Conservation (phyloP, 2,113 vertebrate species). For the Lota lota region DNA sequence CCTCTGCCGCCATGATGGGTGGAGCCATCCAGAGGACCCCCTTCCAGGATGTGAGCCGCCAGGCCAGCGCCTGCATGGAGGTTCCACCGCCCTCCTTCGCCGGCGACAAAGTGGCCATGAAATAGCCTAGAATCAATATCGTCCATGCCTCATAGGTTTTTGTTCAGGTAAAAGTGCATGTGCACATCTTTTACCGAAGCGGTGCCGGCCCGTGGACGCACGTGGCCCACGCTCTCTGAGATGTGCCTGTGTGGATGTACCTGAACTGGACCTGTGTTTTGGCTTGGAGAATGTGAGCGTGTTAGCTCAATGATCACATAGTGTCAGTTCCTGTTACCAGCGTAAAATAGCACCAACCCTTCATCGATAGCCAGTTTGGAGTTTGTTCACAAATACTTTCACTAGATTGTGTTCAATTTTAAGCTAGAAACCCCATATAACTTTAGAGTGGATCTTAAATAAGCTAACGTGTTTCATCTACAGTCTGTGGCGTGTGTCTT, state of each 20-base stretch:
- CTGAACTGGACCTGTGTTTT: slow-evolving; percentile 27
- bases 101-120: slow-evolving; percentile 43
- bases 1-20: slow-evolving; percentile 34
- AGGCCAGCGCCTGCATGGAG: slow-evolving; percentile 38
- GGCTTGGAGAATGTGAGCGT: slow-evolving; percentile 3
- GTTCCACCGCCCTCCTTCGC: slow-evolving; percentile 50
- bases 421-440: too few species aligned
- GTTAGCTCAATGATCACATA: not conserved
- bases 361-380: not conserved
- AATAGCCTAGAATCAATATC: slow-evolving; percentile 6
- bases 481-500: slow-evolving; percentile 35
- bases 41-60: slow-evolving; percentile 33
- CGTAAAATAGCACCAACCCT: slow-evolving; percentile 10
- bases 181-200: slow-evolving; percentile 49
- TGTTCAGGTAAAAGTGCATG: slow-evolving; percentile 13
- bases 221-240: slow-evolving; percentile 65
- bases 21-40: slow-evolving; percentile 26
- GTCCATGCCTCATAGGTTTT: slow-evolving; percentile 13
- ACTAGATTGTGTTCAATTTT: too few species aligned
- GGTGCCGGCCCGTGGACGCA: slow-evolving; percentile 52
- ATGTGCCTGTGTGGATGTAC: slow-evolving; percentile 28
- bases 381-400: too few species aligned
- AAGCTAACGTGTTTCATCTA: slow-evolving; percentile 36
- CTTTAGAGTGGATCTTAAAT: slow-evolving; percentile 18
- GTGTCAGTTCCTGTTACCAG: slow-evolving; percentile 11